Evolutionary conservation across 2,113 vertebrate species (phyloP), one percentile per base, ranked within the genome.

Genomic region (Zootoca vivipara): DNA sequence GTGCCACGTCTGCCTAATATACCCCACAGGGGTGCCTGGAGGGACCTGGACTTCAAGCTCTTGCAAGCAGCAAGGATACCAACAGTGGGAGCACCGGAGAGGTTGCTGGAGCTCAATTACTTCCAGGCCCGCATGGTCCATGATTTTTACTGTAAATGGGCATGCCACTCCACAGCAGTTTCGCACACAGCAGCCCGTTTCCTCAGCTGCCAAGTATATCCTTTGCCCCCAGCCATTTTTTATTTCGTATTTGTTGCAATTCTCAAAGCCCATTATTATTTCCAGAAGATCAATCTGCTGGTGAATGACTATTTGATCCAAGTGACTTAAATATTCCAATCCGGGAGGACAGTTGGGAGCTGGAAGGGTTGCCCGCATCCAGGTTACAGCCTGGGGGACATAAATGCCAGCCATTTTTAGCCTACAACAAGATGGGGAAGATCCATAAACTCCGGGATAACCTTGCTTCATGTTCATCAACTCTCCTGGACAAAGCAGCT

Each of bases 11-110:
- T 99, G 98, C 35, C 89, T 28, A 81, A 99, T 87, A 5, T 98
- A 99, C 22, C 99, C 98, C 75, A 99, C 84, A 3, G 97, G 97
- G 78, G 96, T 97, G n/a, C 99, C 99, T 2, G 98, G 98, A 65
- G 99, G 98, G 0, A 98, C 91, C 42, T 99, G 97, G 58, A 99
- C 92, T 96, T 99, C 98, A 93, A 99, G 89, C 98, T 98, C 97
- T 91, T 99, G 98, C 75, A 99, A 95, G 85, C 98, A 99, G 90
- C 98, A 99, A 1, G 98, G 98, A 85, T 93, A 98, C 86, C 92
- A 98, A 89, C 98, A 99, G 0, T 93, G 92, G 84, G 81, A 93
- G 77, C 98, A 99, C 28, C 98, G 96, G 0, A 98, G 95, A 0
- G 98, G 98, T 35, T 98, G 96, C 42, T 94, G 92, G 92, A 98